phyloP scores from a whole-genome alignment of 2,797 vertebrate species.

The Phoebastria nigripes region DNA sequence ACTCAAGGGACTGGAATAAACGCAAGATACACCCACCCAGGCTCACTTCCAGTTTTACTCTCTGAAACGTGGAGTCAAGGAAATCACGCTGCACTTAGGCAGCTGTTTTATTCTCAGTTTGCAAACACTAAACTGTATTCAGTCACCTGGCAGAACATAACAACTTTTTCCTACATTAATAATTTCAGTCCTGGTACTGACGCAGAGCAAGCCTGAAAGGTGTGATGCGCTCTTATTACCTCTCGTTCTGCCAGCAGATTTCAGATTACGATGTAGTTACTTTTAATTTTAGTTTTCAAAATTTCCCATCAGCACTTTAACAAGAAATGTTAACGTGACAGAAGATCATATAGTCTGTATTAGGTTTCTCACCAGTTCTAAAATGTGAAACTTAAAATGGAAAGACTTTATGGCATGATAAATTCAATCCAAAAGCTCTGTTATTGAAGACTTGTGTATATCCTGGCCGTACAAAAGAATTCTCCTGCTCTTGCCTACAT shows the following conservation, averaged over 20 bases:
- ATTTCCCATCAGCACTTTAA: not conserved
- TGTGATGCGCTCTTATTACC: not conserved
- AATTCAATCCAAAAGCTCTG: not conserved
- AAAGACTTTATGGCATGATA: not conserved
- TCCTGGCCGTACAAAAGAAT: not conserved
- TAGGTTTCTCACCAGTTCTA: not conserved
- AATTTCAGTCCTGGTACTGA: not conserved
- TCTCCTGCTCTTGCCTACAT: not conserved
- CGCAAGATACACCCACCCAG: not conserved
- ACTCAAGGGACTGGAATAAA: not conserved
- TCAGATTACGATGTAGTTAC: not conserved
- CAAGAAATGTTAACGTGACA: not conserved
- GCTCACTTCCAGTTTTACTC: not conserved
- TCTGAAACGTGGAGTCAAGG: not conserved
- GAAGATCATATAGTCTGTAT: not conserved
- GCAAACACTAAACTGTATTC: not conserved
- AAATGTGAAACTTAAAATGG: not conserved
- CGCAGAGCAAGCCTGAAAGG: not conserved
- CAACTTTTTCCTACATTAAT: not conserved
- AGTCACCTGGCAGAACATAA: not conserved
- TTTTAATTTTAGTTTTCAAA: not conserved
- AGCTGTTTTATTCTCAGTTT: not conserved
- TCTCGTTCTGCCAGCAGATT: not conserved
- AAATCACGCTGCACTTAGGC: not conserved
- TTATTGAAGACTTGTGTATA: not conserved